These are phyloP conservation scores for Rotaria socialis DNA, from an alignment of 2,888 invertebrate genomes.

Conservation along the genomic window DNA sequence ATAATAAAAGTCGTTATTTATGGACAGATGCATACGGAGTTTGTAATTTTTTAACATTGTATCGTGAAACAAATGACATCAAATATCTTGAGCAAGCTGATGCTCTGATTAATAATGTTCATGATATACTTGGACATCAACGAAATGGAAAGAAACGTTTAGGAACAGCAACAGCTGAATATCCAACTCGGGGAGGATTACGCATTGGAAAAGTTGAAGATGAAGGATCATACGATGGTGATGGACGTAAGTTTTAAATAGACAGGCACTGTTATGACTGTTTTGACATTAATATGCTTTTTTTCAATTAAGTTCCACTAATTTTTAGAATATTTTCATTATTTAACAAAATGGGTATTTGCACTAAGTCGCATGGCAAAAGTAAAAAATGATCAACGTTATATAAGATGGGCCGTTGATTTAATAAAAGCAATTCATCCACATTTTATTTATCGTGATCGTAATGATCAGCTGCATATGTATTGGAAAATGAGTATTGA, in stretches of 20 bases:
- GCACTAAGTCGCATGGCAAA: slow-evolving; percentile 48
- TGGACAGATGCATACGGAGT: slow-evolving; percentile 50
- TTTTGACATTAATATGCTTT: slow-evolving; percentile 32
- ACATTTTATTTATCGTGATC: slow-evolving; percentile 47
- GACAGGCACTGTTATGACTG: neutral
- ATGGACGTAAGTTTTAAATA: neutral
- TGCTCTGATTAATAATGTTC: slow-evolving; percentile 47
- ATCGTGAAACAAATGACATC: slow-evolving; percentile 45
- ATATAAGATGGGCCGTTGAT: slow-evolving; percentile 48
- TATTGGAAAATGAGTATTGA: slow-evolving; percentile 49
- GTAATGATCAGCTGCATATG: slow-evolving; percentile 46
- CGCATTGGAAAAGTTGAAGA: slow-evolving; percentile 4
- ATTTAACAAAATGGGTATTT: slow-evolving; percentile 50
- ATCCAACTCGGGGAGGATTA: slow-evolving; percentile 9
- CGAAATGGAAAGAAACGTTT: slow-evolving; percentile 47
- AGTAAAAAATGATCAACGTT: slow-evolving; percentile 47
- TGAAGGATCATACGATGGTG: neutral
- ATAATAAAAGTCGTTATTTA: slow-evolving; percentile 47
- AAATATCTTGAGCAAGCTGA: slow-evolving; percentile 47
- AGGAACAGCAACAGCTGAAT: slow-evolving; percentile 46
- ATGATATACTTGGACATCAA: slow-evolving; percentile 47
- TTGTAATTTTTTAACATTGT: slow-evolving; percentile 48
- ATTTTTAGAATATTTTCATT: slow-evolving; percentile 48
- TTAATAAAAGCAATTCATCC: slow-evolving; percentile 47
- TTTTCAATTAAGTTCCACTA: no score